Percentiles rank a stretch among this genome's conserved stretches.
These are phyloP conservation scores for Conomelus anceps DNA, from an alignment of 2,888 invertebrate species.

Conservation along the genomic window DNA sequence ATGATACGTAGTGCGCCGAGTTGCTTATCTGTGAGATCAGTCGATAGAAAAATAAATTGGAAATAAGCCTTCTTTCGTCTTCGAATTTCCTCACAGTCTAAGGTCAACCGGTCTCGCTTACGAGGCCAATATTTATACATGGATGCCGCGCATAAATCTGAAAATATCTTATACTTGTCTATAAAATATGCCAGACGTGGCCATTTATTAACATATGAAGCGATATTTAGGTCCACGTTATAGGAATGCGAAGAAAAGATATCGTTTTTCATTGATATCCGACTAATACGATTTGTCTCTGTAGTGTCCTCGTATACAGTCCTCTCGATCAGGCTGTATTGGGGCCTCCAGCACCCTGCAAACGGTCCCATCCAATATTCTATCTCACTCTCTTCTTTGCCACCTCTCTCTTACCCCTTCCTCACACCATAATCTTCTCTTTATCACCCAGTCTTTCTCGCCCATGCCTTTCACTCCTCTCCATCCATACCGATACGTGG, in stretches of 20 bases:
- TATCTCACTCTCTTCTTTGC: not conserved
- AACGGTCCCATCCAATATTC: too few species aligned
- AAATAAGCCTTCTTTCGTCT: not conserved
- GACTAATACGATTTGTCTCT: not conserved
- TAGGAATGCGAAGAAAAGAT: not conserved
- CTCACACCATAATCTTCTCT: not conserved
- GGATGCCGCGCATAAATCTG: not conserved
- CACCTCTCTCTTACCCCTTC: too few species aligned
- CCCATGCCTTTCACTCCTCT: not conserved
- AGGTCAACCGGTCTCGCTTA: not conserved
- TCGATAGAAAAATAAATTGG: not conserved
- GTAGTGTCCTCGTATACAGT: not conserved
- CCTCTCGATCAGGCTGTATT: not conserved
- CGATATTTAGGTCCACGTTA: not conserved
- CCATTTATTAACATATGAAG: not conserved
- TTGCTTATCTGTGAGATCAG: not conserved
- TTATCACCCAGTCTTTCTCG: too few species aligned
- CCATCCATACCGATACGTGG: not conserved
- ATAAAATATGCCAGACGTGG: not conserved
- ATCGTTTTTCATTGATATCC: not conserved
- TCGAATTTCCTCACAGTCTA: not conserved
- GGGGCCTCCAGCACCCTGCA: too few species aligned
- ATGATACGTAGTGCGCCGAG: not conserved
- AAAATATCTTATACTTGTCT: not conserved
- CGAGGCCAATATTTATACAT: not conserved